Conservation (phyloP, 2,797 vertebrate genomes). For the Helostoma temminkii region DNA sequence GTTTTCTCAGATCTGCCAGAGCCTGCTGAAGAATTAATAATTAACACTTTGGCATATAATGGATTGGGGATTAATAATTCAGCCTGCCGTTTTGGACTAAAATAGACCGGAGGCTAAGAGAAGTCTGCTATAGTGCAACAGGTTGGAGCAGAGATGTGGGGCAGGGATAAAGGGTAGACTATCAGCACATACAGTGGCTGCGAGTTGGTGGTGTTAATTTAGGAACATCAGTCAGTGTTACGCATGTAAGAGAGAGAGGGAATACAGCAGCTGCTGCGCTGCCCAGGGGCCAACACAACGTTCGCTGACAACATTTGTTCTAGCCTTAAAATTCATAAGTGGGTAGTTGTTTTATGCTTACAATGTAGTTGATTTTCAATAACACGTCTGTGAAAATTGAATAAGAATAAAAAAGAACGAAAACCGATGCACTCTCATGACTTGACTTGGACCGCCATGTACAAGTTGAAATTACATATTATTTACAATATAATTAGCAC, state of each 20-base stretch:
- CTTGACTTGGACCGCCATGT: constrained; percentile 27
- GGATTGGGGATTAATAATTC: constrained; percentile 83
- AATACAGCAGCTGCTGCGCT: constrained; percentile 61
- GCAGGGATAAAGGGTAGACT: constrained; percentile 32
- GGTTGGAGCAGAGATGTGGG: constrained; percentile 60
- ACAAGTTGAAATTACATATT: constrained; percentile 47
- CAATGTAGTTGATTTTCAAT: constrained; percentile 40
- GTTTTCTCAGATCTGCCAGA: constrained; percentile 75
- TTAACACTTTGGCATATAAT: constrained; percentile 81
- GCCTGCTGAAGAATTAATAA: constrained; percentile 80
- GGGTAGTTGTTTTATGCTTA: constrained; percentile 51
- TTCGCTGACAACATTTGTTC: constrained; percentile 73
- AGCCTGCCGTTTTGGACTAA: constrained; percentile 78
- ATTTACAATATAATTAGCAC: constrained; percentile 54
- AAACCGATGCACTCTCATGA: constrained; percentile 10
- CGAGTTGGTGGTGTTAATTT: constrained; percentile 56
- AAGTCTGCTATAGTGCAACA: constrained; percentile 69
- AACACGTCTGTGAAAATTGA: constrained; percentile 13
- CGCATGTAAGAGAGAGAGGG: constrained; percentile 69
- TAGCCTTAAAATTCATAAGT: constrained; percentile 62
- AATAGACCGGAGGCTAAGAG: constrained; percentile 73
- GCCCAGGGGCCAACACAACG: constrained; percentile 59
- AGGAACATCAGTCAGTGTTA: constrained; percentile 65
- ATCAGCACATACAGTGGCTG: constrained; percentile 39
- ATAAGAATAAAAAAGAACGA: constrained; percentile 13